Evolutionary conservation across 2,797 vertebrate species (phyloP).

Genomic region (Pteropus rufus): DNA sequence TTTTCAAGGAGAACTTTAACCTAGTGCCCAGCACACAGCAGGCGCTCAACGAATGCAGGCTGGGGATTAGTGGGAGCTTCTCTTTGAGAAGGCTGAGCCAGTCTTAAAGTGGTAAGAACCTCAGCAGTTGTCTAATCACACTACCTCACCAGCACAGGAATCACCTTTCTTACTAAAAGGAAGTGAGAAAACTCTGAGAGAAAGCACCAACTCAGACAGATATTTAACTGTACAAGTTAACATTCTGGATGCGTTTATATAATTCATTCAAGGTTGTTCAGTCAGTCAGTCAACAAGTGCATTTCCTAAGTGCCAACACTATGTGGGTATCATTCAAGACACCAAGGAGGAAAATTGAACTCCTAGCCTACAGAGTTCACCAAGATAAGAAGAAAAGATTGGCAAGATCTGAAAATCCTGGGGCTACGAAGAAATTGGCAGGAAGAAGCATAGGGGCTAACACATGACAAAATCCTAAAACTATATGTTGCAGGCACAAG

Average conservation of each 20-base stretch:
- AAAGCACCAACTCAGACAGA: not conserved
- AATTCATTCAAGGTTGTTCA: not conserved
- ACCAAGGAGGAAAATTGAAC: not conserved
- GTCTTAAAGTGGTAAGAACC: not conserved
- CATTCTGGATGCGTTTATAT: not conserved
- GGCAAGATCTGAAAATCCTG: not conserved
- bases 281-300: not conserved
- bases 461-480: not conserved
- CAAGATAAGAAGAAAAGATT: not conserved
- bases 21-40: not conserved
- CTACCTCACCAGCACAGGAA: not conserved
- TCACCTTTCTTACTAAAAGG: not conserved
- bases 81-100: not conserved
- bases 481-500: not conserved
- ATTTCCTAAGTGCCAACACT: not conserved
- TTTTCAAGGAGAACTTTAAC: not conserved
- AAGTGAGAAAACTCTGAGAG: not conserved
- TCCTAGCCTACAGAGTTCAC: not conserved
- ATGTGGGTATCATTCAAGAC: not conserved
- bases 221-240: not conserved
- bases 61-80: not conserved
- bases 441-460: not conserved
- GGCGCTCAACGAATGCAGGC: not conserved
- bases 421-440: not conserved
- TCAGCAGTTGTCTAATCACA: not conserved